phyloP scores from a whole-genome alignment of 1,140 invertebrate genomes.

The Caenorhabditis briggsae region DNA sequence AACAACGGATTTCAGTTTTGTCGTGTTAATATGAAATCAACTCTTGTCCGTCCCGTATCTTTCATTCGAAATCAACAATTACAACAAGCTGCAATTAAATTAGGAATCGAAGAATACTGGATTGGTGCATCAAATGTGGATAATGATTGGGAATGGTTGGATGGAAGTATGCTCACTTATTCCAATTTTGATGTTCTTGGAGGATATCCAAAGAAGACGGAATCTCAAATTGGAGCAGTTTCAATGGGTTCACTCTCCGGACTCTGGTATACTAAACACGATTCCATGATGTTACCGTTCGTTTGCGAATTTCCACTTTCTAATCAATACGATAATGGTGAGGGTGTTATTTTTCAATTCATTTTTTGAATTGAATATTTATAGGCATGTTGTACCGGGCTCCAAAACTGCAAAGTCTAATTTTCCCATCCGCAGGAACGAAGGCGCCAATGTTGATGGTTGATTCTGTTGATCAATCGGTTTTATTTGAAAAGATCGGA shows the following conservation, averaged over 20 bases:
- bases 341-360: not conserved
- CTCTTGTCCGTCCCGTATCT: conserved; percentile 23
- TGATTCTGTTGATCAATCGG: conserved; percentile 26
- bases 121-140: conserved; percentile 44
- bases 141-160: conserved; percentile 47
- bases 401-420: conserved; percentile 27
- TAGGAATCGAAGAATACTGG: conserved; percentile 45
- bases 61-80: not conserved
- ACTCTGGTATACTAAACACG: conserved; percentile 26
- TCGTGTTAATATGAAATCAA: conserved; percentile 34
- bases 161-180: conserved; percentile 40
- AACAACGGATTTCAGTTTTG: not conserved
- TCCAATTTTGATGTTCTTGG: conserved; percentile 18
- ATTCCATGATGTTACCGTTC: conserved; percentile 23
- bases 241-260: conserved; percentile 21
- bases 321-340: conserved; percentile 7
- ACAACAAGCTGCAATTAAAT: conserved; percentile 7
- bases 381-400: not conserved
- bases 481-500: not conserved
- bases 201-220: conserved; percentile 35
- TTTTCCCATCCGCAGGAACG: conserved; percentile 10
- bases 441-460: not conserved
- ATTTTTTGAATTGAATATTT: not conserved
- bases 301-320: conserved; percentile 18
- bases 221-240: conserved; percentile 42